Conservation (phyloP, 2,797 vertebrate species). For the Chelmon rostratus region DNA sequence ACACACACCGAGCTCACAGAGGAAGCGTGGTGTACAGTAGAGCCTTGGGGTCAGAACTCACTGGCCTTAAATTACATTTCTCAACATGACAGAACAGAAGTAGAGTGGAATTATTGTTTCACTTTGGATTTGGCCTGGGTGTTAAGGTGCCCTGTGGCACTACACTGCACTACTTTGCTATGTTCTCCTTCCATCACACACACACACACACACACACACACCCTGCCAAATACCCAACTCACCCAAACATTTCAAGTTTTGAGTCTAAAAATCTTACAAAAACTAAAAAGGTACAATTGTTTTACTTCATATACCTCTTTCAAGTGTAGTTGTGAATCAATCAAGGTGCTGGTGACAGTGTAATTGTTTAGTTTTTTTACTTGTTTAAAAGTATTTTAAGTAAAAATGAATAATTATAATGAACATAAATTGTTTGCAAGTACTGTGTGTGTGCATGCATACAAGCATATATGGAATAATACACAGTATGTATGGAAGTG, state of each 20-base stretch:
- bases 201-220: conserved; percentile 11
- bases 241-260: background rate
- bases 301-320: background rate
- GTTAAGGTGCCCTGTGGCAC: conserved; percentile 79
- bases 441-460: background rate
- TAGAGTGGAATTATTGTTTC: conserved; percentile 85
- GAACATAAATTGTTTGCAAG: background rate
- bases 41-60: conserved; percentile 84
- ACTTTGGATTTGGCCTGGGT: conserved; percentile 78
- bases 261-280: background rate
- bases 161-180: conserved; percentile 38
- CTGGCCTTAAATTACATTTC: conserved; percentile 87
- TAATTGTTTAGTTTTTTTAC: background rate
- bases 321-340: background rate
- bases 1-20: conserved; percentile 37
- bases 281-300: background rate
- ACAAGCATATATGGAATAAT: background rate
- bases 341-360: background rate
- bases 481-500: background rate
- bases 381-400: background rate
- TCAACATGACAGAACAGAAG: conserved; percentile 85
- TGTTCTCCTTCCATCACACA: conserved; percentile 46
- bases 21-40: conserved; percentile 59
- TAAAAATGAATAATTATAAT: background rate
- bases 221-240: background rate